Evolutionary conservation across 2,797 vertebrate genomes (phyloP).

Genomic region (Danio kyathit): DNA sequence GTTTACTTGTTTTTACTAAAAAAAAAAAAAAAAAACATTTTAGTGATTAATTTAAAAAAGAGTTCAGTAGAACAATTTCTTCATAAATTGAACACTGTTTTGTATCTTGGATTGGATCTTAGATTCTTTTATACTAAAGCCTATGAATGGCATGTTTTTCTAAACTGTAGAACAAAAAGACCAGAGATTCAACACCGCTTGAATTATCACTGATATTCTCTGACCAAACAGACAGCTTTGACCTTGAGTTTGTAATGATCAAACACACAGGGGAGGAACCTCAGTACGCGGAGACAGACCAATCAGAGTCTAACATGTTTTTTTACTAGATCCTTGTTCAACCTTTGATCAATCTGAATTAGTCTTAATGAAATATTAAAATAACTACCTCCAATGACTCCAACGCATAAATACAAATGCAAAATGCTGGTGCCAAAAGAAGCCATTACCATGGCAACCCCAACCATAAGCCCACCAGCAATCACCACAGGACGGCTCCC

Average conservation of each 20-base stretch:
- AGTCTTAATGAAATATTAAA: conserved; percentile 20
- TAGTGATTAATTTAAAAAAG: too few relatives aligned
- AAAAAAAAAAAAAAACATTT: too few relatives aligned
- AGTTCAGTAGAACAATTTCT: too few relatives aligned
- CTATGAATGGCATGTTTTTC: background rate
- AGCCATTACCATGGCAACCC: conserved; percentile 80
- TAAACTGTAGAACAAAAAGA: background rate
- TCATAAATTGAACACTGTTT: too few relatives aligned
- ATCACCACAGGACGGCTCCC: conserved; percentile 87
- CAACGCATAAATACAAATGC: conserved; percentile 84
- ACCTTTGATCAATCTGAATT: background rate
- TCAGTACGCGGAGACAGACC: conserved; percentile 17
- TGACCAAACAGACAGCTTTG: background rate
- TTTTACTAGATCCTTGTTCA: too few relatives aligned
- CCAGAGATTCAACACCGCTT: background rate
- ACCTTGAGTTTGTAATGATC: conserved; percentile 9
- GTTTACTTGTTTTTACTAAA: too few relatives aligned
- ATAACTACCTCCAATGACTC: conserved; percentile 85
- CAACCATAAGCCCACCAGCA: conserved; percentile 80
- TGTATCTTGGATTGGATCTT: too few relatives aligned
- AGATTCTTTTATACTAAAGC: too few relatives aligned
- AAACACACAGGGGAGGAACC: conserved; percentile 34
- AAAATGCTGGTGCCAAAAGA: conserved; percentile 83
- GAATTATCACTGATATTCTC: background rate
- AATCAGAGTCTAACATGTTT: conserved; percentile 3